Evolutionary conservation across 1,140 invertebrate species (phyloP).

Genomic region (Maconellicoccus hirsutus): DNA sequence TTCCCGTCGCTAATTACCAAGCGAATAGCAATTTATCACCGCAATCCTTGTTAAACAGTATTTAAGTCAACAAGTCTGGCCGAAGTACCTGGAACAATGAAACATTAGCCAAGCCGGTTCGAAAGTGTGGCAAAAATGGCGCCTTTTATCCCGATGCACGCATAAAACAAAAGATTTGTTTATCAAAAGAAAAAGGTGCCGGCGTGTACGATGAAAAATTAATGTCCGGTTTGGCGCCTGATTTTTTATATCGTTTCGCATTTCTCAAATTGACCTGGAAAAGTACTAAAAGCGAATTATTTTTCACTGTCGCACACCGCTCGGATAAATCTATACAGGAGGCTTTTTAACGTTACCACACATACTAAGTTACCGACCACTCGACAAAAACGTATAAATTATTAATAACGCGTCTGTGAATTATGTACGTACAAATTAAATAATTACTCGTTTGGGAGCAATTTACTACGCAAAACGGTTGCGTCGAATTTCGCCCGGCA

Average conservation of each 20-base stretch:
- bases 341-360: no score
- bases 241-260: constrained; percentile 4
- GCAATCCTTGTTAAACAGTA: background rate
- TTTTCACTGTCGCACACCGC: background rate
- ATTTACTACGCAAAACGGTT: no score
- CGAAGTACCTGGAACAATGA: no score
- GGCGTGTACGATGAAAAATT: background rate
- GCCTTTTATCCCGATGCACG: background rate
- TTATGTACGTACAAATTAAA: no score
- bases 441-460: no score
- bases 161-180: background rate
- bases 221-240: constrained; percentile 6
- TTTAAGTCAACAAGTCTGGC: background rate
- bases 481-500: no score
- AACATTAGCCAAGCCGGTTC: background rate
- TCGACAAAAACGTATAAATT: no score
- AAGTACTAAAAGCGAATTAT: constrained; percentile 1
- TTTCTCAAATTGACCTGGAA: background rate
- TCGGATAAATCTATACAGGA: background rate
- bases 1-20: background rate
- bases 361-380: no score
- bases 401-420: no score
- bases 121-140: background rate
- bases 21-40: background rate
- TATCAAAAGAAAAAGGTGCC: background rate